These are phyloP conservation scores for Elephas maximus DNA, from an alignment of 2,113 vertebrate genomes.

Conservation along the genomic window DNA sequence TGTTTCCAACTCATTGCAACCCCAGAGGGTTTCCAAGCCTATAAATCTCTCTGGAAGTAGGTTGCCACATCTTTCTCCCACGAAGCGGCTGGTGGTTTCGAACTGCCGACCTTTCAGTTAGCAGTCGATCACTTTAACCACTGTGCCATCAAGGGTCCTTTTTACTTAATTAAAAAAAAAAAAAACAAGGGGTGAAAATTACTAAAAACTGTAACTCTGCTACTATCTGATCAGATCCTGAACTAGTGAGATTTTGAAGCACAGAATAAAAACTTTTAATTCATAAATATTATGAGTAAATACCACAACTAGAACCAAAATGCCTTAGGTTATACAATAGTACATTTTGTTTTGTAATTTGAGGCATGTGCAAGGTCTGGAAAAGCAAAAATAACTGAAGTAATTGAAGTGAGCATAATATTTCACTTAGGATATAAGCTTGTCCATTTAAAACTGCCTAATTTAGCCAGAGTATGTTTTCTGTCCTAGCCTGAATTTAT, in stretches of 20 bases:
- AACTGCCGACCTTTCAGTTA: too few relatives aligned
- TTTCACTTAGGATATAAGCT: constrained; percentile 46
- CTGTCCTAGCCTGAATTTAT: not conserved
- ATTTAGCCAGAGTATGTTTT: constrained; percentile 26
- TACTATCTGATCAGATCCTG: not conserved
- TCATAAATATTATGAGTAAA: constrained; percentile 32
- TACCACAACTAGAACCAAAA: not conserved
- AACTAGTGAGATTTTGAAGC: constrained; percentile 24
- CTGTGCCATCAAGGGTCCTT: too few relatives aligned
- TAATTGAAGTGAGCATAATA: constrained; percentile 17
- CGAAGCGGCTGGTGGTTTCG: too few relatives aligned
- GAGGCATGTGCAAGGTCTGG: constrained; percentile 32
- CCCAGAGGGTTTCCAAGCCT: too few relatives aligned
- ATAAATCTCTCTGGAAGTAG: too few relatives aligned
- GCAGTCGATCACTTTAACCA: too few relatives aligned
- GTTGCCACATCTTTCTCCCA: too few relatives aligned
- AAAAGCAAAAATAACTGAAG: constrained; percentile 23
- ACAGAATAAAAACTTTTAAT: constrained; percentile 25
- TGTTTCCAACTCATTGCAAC: too few relatives aligned
- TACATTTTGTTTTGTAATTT: constrained; percentile 61
- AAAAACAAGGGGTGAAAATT: not conserved
- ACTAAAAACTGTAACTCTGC: not conserved
- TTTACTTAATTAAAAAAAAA: not conserved
- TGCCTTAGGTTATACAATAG: not conserved
- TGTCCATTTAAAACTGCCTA: constrained; percentile 58